Evolutionary conservation across 2,888 invertebrate species (phyloP).

Genomic region (Diarsia rubi): DNA sequence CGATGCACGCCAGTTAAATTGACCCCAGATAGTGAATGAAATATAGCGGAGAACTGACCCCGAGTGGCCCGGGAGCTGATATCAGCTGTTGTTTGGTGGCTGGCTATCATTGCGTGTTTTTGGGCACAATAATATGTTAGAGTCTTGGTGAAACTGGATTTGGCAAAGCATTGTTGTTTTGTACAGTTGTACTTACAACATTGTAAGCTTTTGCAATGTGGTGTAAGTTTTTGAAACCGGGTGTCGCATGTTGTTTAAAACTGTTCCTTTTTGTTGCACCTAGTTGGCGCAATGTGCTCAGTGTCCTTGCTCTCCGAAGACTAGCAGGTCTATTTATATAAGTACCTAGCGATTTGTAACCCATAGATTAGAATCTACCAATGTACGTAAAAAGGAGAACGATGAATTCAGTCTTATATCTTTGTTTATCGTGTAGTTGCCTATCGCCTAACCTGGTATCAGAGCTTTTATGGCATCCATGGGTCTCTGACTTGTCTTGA

Average conservation of each 20-base stretch:
- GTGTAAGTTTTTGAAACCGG: neutral
- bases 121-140: conserved; percentile 36
- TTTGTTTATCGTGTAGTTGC: no score
- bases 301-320: neutral
- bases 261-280: neutral
- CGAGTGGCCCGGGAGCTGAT: conserved; percentile 41
- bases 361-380: neutral
- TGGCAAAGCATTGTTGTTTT: conserved; percentile 17
- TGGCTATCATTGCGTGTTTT: conserved; percentile 48
- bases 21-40: conserved; percentile 65
- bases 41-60: conserved; percentile 57
- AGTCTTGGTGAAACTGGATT: conserved; percentile 14
- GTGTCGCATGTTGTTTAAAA: no score
- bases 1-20: conserved; percentile 49
- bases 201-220: conserved; percentile 1
- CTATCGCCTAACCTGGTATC: no score
- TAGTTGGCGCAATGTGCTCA: neutral
- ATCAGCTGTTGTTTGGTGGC: conserved; percentile 63
- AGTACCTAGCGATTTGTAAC: neutral
- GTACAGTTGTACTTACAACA: conserved; percentile 5
- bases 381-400: neutral
- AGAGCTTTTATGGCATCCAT: no score
- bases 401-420: no score
- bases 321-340: neutral
- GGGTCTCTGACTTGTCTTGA: no score